A percentile compares a stretch with the other conserved stretches of the same genome.
Conservation (phyloP, 2,797 vertebrate species). For the Leptatherina wallacei region DNA sequence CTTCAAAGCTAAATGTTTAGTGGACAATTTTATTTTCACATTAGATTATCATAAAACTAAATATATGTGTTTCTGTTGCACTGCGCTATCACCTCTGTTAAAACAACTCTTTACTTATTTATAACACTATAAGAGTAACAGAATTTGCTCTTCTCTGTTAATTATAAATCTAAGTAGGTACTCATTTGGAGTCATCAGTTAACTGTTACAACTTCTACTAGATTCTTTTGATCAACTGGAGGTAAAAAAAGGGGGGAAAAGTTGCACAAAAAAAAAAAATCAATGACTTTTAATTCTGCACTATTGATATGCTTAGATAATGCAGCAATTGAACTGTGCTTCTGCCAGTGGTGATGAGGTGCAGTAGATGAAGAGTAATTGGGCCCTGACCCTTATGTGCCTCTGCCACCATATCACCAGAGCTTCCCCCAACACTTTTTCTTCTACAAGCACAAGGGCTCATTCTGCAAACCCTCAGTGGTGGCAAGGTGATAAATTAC, state of each 20-base stretch:
- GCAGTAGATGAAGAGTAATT: constrained; percentile 86
- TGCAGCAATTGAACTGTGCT: constrained; percentile 80
- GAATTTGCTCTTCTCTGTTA: constrained; percentile 1
- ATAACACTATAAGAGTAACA: constrained; percentile 13
- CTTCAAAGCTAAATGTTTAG: constrained; percentile 31
- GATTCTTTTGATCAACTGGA: constrained; percentile 53
- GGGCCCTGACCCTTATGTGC: constrained; percentile 79
- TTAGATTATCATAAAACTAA: constrained; percentile 1
- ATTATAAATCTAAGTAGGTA: constrained; percentile 26
- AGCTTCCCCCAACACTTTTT: constrained; percentile 68
- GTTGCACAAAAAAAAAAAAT: constrained; percentile 77
- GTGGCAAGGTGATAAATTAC: constrained; percentile 99
- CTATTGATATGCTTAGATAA: constrained; percentile 86
- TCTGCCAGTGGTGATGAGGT: constrained; percentile 82
- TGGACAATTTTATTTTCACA: constrained; percentile 27
- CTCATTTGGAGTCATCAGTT: constrained; percentile 50
- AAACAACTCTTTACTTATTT: constrained; percentile 7
- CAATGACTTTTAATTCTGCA: constrained; percentile 84
- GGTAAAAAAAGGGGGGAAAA: constrained; percentile 26
- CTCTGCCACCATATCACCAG: constrained; percentile 68
- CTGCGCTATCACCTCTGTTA: neutral
- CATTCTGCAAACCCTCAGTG: constrained; percentile 85
- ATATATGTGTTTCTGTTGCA: too few species aligned
- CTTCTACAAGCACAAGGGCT: constrained; percentile 63
- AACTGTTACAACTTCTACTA: constrained; percentile 40